Percentiles rank a stretch among this genome's conserved stretches.
Evolutionary conservation across 2,113 vertebrate species (phyloP).

Genomic region (Acanthochromis polyacanthus): DNA sequence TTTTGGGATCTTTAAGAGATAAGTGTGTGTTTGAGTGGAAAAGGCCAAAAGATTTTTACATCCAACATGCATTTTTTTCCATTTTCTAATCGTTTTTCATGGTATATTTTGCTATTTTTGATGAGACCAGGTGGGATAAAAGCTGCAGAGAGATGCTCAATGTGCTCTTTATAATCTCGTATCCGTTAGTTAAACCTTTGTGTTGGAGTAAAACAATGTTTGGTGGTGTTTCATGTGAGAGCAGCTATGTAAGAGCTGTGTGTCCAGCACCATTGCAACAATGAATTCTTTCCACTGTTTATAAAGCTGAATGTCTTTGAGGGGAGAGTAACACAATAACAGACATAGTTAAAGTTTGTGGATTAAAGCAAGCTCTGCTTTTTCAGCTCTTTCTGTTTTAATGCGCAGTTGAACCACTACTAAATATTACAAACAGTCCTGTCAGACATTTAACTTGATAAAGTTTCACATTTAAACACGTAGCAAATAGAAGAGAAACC

Average conservation of each 20-base stretch:
- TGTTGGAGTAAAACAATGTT: not conserved
- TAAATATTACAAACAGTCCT: constrained; percentile 19
- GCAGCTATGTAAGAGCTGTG: constrained; percentile 7
- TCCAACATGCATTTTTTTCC: not conserved
- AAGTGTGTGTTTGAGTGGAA: not conserved
- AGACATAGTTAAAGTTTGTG: constrained; percentile 52
- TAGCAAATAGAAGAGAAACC: not conserved
- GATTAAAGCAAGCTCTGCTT: constrained; percentile 31
- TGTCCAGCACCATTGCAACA: constrained; percentile 4
- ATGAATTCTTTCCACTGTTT: constrained; percentile 61
- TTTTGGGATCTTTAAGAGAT: too few species aligned
- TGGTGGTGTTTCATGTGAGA: constrained; percentile 3
- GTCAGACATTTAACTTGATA: constrained; percentile 22
- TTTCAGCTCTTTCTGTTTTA: constrained; percentile 23
- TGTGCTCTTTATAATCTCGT: too few species aligned
- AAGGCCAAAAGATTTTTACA: not conserved
- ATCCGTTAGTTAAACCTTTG: not conserved
- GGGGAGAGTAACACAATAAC: constrained; percentile 35
- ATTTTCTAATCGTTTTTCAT: not conserved
- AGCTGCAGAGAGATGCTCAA: too few species aligned
- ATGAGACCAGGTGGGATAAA: not conserved
- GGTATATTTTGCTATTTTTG: not conserved
- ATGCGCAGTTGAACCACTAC: not conserved
- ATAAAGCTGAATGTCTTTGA: constrained; percentile 29
- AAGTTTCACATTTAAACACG: not conserved